A percentile compares a stretch with the other conserved stretches of the same genome.
Evolutionary conservation across 2,888 invertebrate species (phyloP).

Genomic region (Lepidonotus clava): DNA sequence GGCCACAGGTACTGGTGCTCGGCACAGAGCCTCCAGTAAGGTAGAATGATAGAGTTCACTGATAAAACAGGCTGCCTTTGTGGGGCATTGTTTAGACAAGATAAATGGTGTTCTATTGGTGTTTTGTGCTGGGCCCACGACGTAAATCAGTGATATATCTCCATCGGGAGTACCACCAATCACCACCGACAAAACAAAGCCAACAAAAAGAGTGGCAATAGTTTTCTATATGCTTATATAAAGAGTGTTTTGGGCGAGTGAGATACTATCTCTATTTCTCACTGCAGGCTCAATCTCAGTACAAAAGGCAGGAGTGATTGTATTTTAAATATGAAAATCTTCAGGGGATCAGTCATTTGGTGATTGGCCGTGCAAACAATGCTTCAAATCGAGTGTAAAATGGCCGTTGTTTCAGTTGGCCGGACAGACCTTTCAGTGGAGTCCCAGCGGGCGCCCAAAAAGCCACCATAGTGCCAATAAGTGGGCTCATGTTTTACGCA

Average conservation of each 20-base stretch:
- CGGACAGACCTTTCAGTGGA: background rate
- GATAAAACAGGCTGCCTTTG: background rate
- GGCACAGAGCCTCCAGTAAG: background rate
- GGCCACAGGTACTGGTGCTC: background rate
- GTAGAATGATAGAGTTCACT: background rate
- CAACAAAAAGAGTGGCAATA: background rate
- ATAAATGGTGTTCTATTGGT: slow-evolving; percentile 23
- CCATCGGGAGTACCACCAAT: slow-evolving; percentile 1
- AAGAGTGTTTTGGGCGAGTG: background rate
- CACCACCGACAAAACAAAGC: background rate
- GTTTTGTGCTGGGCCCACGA: background rate
- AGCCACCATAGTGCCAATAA: background rate
- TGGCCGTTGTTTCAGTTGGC: slow-evolving; percentile 1
- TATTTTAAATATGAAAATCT: slow-evolving; percentile 43
- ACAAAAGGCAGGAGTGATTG: slow-evolving; percentile 2
- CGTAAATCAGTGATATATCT: slow-evolving; percentile 39
- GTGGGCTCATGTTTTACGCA: slow-evolving; percentile 28
- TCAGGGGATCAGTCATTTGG: slow-evolving; percentile 24
- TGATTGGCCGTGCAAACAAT: slow-evolving; percentile 5
- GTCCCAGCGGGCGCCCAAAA: background rate
- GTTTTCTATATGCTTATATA: background rate
- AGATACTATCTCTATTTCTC: background rate
- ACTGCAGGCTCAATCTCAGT: slow-evolving; percentile 31
- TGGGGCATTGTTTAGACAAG: slow-evolving; percentile 30
- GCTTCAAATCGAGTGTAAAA: background rate